A percentile compares a stretch with the other conserved stretches of the same genome.
Conservation (phyloP, 2,113 vertebrate species). For the Otus sunia region DNA sequence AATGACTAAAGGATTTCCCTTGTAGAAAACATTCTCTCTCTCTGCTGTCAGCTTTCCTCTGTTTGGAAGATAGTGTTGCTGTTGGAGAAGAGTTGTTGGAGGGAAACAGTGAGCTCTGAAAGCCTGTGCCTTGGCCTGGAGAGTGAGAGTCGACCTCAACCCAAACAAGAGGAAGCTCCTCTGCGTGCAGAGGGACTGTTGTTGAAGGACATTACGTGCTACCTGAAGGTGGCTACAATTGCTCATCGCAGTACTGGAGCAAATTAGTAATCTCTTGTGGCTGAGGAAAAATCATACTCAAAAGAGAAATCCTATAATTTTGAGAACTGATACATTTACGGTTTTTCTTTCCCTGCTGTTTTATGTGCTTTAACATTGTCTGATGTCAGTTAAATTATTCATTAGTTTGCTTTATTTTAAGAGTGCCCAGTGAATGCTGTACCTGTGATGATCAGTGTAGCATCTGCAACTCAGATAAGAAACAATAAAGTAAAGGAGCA, state of each 20-base stretch:
- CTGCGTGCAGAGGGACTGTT: background rate
- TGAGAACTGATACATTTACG: background rate
- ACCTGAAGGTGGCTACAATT: background rate
- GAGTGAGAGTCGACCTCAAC: background rate
- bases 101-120: background rate
- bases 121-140: background rate
- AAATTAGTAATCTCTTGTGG: conserved; percentile 2
- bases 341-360: conserved; percentile 8
- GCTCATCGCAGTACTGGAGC: background rate
- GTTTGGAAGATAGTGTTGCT: background rate
- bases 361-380: background rate
- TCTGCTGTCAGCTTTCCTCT: background rate
- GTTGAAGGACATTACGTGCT: background rate
- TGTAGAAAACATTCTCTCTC: background rate
- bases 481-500: background rate
- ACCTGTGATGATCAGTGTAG: background rate
- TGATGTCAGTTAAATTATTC: background rate
- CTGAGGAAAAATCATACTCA: background rate
- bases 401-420: background rate
- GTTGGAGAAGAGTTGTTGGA: background rate
- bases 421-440: background rate
- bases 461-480: background rate
- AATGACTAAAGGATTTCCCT: background rate
- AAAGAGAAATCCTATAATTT: background rate
- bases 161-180: background rate